Conservation (phyloP, 2,888 invertebrate genomes). For the Dione juno region DNA sequence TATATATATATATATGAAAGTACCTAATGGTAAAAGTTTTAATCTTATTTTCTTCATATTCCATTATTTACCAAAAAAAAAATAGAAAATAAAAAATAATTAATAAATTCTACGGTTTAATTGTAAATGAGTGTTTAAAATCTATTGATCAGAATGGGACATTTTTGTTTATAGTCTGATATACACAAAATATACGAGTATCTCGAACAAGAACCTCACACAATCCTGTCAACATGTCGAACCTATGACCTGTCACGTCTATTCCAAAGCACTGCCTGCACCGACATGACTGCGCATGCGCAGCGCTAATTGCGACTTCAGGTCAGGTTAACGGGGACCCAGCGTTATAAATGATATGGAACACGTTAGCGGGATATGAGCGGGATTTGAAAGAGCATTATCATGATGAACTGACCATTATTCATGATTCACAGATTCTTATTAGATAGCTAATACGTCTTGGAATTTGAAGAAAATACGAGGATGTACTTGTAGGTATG, state of each 20-base stretch:
- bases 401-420: constrained; percentile 36
- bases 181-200: background rate
- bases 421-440: constrained; percentile 20
- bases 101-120: too few species aligned
- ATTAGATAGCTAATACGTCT: constrained; percentile 20
- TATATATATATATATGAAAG: too few species aligned
- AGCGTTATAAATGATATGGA: constrained; percentile 38
- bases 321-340: constrained; percentile 41
- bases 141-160: background rate
- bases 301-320: constrained; percentile 61
- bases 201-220: background rate
- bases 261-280: constrained; percentile 33
- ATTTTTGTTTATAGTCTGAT: background rate
- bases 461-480: constrained; percentile 22
- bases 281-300: constrained; percentile 56
- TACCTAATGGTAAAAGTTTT: too few species aligned
- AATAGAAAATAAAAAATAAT: too few species aligned
- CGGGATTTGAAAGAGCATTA: constrained; percentile 35
- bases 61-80: too few species aligned
- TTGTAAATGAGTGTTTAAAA: too few species aligned
- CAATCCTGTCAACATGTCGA: constrained; percentile 28
- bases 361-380: constrained; percentile 39
- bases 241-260: constrained; percentile 38
- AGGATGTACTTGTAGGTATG: too few species aligned
- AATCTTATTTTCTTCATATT: too few species aligned